Base-by-base conservation (phyloP, 1,140 invertebrate genomes). In the Mya arenaria region DNA sequence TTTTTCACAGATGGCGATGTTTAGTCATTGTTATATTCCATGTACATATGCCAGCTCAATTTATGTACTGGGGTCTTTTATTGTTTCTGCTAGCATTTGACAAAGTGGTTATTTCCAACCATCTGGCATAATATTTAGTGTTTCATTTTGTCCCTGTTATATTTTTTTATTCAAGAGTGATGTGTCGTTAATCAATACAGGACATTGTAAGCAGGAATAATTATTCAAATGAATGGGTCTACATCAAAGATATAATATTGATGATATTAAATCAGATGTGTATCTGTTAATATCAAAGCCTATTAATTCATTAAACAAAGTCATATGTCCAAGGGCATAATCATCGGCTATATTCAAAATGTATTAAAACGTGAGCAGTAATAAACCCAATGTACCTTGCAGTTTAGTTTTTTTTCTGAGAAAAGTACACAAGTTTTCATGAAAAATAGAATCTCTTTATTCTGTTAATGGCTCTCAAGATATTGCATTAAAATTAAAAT, bases 241-340 rank as follows among this genome's bases (percentile, higher is more conserved):
- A 52, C 48, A 52, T 52, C 48, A 52, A 52, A 52, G 48, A 52
- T 52, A 52, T 52, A 52, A 52, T 52, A 52, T 52, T 52, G 48
- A 52, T 52, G 48, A 52, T 52, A 52, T 52, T 17, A 52, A 52
- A 52, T 52, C 48, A 52, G 48, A 52, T 52, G 48, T 8, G 48
- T 52, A 52, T 52, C 48, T 52, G 19, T 52, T n/a, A 17, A 52
- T 17, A 52, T 52, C n/a, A 52, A n/a, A n/a, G 48, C 48, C 10
- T 52, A 52, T 52, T n/a, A 23, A n/a, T 52, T 52, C 48, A 52
- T 52, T 52, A 52, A 52, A 52, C 48, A 52, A 52, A 52, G 17
- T 52, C 25, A 52, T n/a, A n/a, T n/a, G n/a, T n/a, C n/a, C n/a
- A n/a, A n/a, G n/a, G n/a, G n/a, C n/a, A n/a, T n/a, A n/a, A n/a